These are phyloP conservation scores for Drosophila dunni DNA, from an alignment of 1,140 invertebrate species.

Conservation along the genomic window DNA sequence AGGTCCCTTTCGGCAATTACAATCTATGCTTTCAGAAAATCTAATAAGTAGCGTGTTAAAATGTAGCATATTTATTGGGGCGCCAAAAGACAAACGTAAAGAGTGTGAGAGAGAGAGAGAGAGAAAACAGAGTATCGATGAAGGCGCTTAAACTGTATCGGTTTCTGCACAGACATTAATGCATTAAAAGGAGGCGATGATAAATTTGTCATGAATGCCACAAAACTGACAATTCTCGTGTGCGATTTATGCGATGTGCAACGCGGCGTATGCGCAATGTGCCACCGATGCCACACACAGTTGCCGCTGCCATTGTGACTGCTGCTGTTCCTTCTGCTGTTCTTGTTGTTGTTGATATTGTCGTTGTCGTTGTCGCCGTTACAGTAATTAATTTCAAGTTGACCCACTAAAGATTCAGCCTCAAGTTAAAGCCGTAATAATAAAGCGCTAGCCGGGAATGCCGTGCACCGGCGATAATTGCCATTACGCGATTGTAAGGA, in stretches of 20 bases:
- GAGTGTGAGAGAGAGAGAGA: neutral
- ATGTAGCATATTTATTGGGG: conserved; percentile 34
- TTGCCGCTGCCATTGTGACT: neutral
- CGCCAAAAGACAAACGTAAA: neutral
- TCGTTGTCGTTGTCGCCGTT: neutral
- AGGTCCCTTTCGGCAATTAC: too few species aligned
- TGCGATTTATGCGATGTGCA: conserved; percentile 41
- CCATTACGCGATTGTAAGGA: conserved; percentile 59
- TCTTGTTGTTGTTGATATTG: neutral
- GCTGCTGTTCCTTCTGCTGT: neutral
- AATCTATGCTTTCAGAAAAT: too few species aligned
- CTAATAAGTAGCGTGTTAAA: neutral
- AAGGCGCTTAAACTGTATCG: conserved; percentile 3
- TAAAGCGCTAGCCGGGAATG: conserved; percentile 67
- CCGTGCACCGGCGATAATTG: conserved; percentile 78
- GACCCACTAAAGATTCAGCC: conserved; percentile 69
- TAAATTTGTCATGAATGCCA: conserved; percentile 35
- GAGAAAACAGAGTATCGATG: neutral
- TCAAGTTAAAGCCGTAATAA: conserved; percentile 63
- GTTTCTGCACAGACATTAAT: conserved; percentile 2
- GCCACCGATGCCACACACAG: neutral
- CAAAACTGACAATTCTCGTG: conserved; percentile 32
- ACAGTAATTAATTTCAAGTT: conserved; percentile 77
- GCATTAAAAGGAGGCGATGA: conserved; percentile 22
- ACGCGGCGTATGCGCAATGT: conserved; percentile 31